Evolutionary conservation across 2,797 vertebrate genomes (phyloP).

Genomic region (Sebastes hopkinsi): DNA sequence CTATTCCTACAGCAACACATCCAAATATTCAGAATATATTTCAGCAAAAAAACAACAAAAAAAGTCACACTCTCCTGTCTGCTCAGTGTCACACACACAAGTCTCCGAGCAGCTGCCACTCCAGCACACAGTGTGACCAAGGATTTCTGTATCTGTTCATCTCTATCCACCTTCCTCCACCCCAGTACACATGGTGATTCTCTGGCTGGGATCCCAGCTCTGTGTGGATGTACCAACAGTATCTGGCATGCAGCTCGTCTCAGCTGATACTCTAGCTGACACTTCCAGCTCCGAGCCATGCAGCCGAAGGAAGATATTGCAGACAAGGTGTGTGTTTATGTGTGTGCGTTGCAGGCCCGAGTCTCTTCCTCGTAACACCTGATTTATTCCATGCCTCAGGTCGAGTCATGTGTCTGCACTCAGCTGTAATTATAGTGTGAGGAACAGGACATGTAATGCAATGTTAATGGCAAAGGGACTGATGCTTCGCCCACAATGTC

Average conservation of each 20-base stretch:
- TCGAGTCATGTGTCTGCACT: constrained; percentile 42
- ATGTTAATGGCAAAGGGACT: constrained; percentile 61
- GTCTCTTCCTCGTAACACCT: constrained; percentile 32
- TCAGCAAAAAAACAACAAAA: background rate
- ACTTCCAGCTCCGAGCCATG: constrained; percentile 22
- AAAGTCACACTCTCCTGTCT: background rate
- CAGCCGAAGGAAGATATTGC: background rate
- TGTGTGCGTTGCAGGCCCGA: background rate
- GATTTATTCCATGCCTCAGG: constrained; percentile 44
- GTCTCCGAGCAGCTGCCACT: constrained; percentile 41
- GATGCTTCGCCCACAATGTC: constrained; percentile 43
- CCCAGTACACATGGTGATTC: constrained; percentile 38
- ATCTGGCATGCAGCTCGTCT: constrained; percentile 48
- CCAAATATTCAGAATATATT: background rate
- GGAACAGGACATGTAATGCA: constrained; percentile 59
- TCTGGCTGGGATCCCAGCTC: constrained; percentile 54
- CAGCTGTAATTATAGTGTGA: constrained; percentile 63
- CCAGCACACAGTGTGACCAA: constrained; percentile 32
- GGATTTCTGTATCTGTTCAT: constrained; percentile 54
- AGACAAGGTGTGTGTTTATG: background rate
- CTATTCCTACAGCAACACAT: constrained; percentile 24
- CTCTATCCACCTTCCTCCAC: constrained; percentile 41
- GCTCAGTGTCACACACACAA: constrained; percentile 28
- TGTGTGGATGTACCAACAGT: constrained; percentile 38
- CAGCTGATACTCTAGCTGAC: constrained; percentile 45